Conservation (phyloP, 2,888 invertebrate species). For the Lasius fuliginosus region DNA sequence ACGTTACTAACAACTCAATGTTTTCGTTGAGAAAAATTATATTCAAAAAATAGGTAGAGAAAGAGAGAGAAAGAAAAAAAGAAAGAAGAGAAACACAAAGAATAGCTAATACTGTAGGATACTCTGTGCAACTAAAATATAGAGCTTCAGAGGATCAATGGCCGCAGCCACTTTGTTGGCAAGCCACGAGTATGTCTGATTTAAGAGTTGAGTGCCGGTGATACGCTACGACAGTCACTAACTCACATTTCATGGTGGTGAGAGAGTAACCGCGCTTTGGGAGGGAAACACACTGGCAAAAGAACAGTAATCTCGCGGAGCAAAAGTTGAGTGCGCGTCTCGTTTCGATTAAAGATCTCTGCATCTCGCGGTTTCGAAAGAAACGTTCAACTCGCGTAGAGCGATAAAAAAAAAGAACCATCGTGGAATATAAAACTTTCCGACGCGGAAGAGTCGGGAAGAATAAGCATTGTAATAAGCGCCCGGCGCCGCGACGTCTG, state of each 20-base stretch:
- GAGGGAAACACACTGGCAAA: conserved; percentile 2
- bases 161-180: background rate
- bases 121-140: conserved; percentile 11
- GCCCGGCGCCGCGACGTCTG: conserved; percentile 30
- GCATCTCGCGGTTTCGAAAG: conserved; percentile 4
- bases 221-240: conserved; percentile 20
- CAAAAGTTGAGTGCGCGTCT: conserved; percentile 10
- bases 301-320: background rate
- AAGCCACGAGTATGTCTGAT: background rate
- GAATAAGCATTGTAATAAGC: conserved; percentile 37
- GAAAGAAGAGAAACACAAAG: background rate
- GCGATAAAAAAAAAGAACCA: background rate
- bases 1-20: background rate
- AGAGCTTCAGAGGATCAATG: background rate
- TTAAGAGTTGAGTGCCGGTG: conserved; percentile 24
- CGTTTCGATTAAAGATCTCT: conserved; percentile 18
- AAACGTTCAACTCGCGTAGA: conserved; percentile 2
- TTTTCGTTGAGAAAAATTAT: background rate
- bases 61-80: background rate
- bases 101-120: background rate
- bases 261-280: background rate
- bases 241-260: conserved; percentile 1
- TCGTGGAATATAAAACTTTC: conserved; percentile 1
- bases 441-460: background rate
- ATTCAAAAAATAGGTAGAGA: background rate